Evolutionary conservation across 2,797 vertebrate species (phyloP).

Genomic region (Tenualosa ilisha): DNA sequence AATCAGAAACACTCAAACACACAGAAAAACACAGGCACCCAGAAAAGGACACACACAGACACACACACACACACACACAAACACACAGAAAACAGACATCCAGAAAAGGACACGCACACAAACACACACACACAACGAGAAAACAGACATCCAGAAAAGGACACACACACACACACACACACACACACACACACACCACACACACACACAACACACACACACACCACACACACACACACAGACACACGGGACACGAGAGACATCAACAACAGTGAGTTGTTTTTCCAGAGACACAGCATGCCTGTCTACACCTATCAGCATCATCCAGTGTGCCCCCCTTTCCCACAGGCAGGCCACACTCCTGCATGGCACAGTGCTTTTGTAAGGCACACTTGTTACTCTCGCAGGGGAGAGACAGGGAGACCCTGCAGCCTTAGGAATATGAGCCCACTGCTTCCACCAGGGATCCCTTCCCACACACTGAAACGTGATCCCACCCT

Average conservation of each 20-base stretch:
- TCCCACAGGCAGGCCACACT: neutral
- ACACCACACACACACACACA: neutral
- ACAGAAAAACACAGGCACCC: too few relatives aligned
- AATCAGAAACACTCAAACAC: neutral
- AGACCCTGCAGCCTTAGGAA: neutral
- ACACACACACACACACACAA: neutral
- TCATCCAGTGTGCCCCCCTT: neutral
- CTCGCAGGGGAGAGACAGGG: neutral
- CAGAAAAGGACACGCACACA: too few relatives aligned
- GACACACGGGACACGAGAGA: too few relatives aligned
- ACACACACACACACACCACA: too few relatives aligned
- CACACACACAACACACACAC: too few relatives aligned
- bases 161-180: too few relatives aligned
- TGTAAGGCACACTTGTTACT: too few relatives aligned
- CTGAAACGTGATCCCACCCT: neutral
- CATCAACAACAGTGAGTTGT: neutral
- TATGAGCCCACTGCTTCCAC: neutral
- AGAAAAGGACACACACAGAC: neutral
- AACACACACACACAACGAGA: too few relatives aligned
- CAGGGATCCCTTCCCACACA: neutral
- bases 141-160: too few relatives aligned
- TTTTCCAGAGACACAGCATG: neutral
- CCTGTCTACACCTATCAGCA: neutral
- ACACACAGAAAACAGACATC: too few relatives aligned
- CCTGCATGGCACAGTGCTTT: neutral